These are phyloP conservation scores for Betta splendens DNA, from an alignment of 2,797 vertebrate genomes.

Conservation along the genomic window DNA sequence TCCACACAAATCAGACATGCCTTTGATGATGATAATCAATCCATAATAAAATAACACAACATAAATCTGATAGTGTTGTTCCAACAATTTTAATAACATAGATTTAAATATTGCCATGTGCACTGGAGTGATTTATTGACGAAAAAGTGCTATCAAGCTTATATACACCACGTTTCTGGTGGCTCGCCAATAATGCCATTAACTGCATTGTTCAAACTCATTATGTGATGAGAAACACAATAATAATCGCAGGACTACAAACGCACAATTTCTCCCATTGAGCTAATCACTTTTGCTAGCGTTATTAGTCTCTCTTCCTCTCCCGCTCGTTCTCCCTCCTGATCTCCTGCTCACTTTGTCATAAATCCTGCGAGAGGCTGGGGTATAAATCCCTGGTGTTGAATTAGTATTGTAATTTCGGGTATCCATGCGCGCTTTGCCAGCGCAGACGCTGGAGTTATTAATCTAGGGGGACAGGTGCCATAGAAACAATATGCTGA, in stretches of 20 bases:
- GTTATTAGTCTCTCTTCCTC: constrained; percentile 72
- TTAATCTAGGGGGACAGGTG: constrained; percentile 77
- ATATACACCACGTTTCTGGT: constrained; percentile 79
- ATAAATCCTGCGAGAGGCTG: constrained; percentile 75
- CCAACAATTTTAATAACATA: constrained; percentile 83
- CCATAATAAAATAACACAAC: constrained; percentile 82
- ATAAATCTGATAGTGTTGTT: constrained; percentile 84
- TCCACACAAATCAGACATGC: constrained; percentile 76
- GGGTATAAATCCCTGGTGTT: constrained; percentile 72
- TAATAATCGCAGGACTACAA: constrained; percentile 82
- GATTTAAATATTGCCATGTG: constrained; percentile 84
- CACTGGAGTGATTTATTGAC: constrained; percentile 82
- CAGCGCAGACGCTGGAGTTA: constrained; percentile 73
- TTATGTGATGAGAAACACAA: constrained; percentile 84
- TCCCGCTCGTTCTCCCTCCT: constrained; percentile 15
- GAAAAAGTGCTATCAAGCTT: constrained; percentile 82
- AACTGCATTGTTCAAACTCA: constrained; percentile 85
- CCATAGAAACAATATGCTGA: constrained; percentile 78
- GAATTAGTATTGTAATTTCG: constrained; percentile 81
- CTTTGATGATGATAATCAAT: constrained; percentile 81
- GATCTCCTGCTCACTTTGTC: constrained; percentile 51
- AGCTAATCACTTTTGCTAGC: constrained; percentile 79
- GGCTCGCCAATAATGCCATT: constrained; percentile 84
- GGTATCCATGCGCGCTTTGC: constrained; percentile 74
- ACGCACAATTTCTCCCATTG: constrained; percentile 78